Evolutionary conservation across 2,113 vertebrate species (phyloP), one percentile per base, ranked within the genome.

Genomic region (Pycnonotus jocosus): DNA sequence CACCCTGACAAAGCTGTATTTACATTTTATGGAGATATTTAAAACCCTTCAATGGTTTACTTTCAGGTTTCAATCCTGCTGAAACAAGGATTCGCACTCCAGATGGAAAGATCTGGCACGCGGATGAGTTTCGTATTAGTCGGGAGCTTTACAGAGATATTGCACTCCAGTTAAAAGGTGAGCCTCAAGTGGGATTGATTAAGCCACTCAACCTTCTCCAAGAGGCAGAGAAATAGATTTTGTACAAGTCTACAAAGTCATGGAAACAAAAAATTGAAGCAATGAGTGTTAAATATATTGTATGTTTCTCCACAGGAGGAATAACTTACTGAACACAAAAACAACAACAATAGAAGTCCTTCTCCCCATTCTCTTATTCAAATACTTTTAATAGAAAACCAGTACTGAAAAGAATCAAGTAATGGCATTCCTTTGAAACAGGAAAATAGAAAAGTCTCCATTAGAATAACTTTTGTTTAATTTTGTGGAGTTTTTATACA

Each of bases 51-150:
- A 38, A 66, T 92, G 16, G 1, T 92, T 73, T 87, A 7, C 60
- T 91, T 90, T 90, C 86, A 99, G 99, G 99, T 93, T 99, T 99
- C 95, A 99, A 98, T 97, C 97, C 98, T 80, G 97, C 97, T 33
- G 98, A 99, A 97, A 99, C 98, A 48, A 99, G 98, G 95, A 98
- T 99, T 95, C 98, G 93, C n/a, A 93, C 98, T 72, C 95, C 98
- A 57, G 98, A 99, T 96, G 98, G 98, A 20, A 99, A 98, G 86
- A 97, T 99, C 71, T 99, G 98, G 98, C 97, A 96, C 7, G 98
- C 98, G 53, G 97, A 98, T 1, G 98, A 99, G 44, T 98, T 99
- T 88, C 98, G 97, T 18, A 96, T 99, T 33, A 98, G 98, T 92
- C 98, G 95, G 90, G 98, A 99, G 77, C 95, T 99, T 37, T 98